Evolutionary conservation across 2,888 invertebrate species (phyloP), one percentile per base, ranked within the genome.

Genomic region (Mactromeris polynyma): DNA sequence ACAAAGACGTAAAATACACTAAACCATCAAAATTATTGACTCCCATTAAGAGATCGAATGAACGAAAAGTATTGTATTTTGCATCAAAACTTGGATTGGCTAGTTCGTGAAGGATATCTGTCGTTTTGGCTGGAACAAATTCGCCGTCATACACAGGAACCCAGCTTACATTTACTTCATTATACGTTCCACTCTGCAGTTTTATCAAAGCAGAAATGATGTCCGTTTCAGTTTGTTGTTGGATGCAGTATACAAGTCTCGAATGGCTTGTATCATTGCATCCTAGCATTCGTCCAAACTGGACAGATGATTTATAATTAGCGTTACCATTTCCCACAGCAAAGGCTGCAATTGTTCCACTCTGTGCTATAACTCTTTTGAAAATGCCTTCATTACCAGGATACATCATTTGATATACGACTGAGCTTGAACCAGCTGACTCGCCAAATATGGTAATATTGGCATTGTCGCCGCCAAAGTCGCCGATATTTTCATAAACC

Each of bases 401-500:
- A 82, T 82, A 88, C 40, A 88, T 3, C 77, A 73, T 73, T 38
- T 88, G 88, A 38, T 85, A 69, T 2, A 88, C 58, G 36, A 85
- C 88, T n/a, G 82, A 82, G 19, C 82, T 84, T 1, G 88, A 79
- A 33, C 88, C 88, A 31, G 88, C 88, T 31, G 88, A 88, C 40
- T 85, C 81, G 42, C 85, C 88, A 51, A 85, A 81, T 69, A 88
- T 82, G 6, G 85, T 85, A 9, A 88, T 81, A 21, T 58, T 81
- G 2, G 17, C 19, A 17, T n/a, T 33, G 33, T 88, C 85, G 2
- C 88, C 88, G 2, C 88, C 85, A 79, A 88, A 88, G 0, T 33
- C 17, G 17, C 33, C 88, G 46, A 88, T 88, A 38, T 88, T 85
- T n/a, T 88, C 82, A n/a, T 85, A 38, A 11, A 88, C 88, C 88